A percentile compares a stretch with the other conserved stretches of the same genome.
phyloP scores from a whole-genome alignment of 2,797 vertebrate genomes.

The Gallinago stenura region DNA sequence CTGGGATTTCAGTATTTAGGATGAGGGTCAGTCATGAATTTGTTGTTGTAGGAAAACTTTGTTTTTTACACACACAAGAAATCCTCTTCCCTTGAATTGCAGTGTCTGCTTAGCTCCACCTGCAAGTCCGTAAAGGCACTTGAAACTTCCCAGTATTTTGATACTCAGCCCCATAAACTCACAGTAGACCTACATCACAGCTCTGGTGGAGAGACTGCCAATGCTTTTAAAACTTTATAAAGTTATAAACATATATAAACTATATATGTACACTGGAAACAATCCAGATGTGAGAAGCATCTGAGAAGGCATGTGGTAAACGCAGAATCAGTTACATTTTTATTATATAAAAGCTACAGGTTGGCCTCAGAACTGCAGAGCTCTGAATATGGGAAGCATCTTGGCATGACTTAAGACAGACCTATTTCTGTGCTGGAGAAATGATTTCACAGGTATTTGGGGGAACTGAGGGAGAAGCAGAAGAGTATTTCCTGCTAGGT shows the following conservation, averaged over 20 bases:
- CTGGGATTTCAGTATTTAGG: neutral
- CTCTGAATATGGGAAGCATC: neutral
- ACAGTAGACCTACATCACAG: neutral
- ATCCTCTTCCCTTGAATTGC: neutral
- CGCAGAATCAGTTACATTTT: neutral
- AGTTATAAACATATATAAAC: constrained; percentile 32
- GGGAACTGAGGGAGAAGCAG: neutral
- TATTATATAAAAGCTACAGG: neutral
- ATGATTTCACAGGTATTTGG: neutral
- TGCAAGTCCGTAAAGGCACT: neutral
- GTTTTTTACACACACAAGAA: neutral
- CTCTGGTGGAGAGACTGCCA: neutral
- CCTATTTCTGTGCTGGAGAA: neutral
- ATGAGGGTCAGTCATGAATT: neutral
- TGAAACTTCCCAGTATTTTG: constrained; percentile 1
- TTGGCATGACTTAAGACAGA: neutral
- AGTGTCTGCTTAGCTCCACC: neutral
- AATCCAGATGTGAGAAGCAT: constrained; percentile 8
- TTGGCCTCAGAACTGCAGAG: neutral
- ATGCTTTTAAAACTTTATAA: constrained; percentile 49
- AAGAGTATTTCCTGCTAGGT: neutral
- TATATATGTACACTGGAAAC: neutral
- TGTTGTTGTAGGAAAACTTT: neutral
- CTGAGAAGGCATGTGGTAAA: neutral
- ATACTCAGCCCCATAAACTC: neutral